Evolutionary conservation across 2,888 invertebrate species (phyloP), one percentile per base, ranked within the genome.

Genomic region (Dione juno): DNA sequence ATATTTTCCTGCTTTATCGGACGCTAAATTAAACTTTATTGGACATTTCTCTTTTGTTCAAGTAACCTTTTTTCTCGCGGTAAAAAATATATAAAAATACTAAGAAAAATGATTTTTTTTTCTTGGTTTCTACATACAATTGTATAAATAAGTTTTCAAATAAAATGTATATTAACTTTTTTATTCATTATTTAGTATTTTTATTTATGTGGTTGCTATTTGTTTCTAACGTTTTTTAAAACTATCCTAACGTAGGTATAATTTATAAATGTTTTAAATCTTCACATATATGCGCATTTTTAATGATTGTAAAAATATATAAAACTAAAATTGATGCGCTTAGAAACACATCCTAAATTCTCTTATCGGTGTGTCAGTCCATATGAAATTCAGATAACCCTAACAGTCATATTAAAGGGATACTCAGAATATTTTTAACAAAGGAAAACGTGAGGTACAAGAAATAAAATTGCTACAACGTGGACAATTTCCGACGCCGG

Each of bases 11-110:
- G 80, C 78, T 81, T 79, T 78, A 77, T 80, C 76, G 85, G 88
- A 87, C 88, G 84, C 79, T 82, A 88, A 90, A 91, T 91, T 84
- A 86, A 89, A 91, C 86, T 91, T 89, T 92, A 92, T 92, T 91
- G 88, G 88, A 89, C 86, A 82, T 86, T 86, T 87, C 88, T 88
- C 87, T 64, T 86, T 88, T 87, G 84, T 80, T 78, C 77, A 74
- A 65, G 75, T 75, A 75, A 77, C 78, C 75, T 79, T 75, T 67
- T 71, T 70, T 66, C 67, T 71, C 70, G 74, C 59, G 53, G 66
- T 19, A 61, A 57, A 28, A 8, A 19, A 57, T 16, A 40, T 11
- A 45, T 61, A n/a, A 7, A 0, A 50, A 16, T 37, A 10, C n/a
- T 28, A 28, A 28, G 28, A 5, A 28, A 2, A 28, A n/a, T n/a